Conservation (phyloP, 2,797 vertebrate genomes). For the Loriculus beryllinus region DNA sequence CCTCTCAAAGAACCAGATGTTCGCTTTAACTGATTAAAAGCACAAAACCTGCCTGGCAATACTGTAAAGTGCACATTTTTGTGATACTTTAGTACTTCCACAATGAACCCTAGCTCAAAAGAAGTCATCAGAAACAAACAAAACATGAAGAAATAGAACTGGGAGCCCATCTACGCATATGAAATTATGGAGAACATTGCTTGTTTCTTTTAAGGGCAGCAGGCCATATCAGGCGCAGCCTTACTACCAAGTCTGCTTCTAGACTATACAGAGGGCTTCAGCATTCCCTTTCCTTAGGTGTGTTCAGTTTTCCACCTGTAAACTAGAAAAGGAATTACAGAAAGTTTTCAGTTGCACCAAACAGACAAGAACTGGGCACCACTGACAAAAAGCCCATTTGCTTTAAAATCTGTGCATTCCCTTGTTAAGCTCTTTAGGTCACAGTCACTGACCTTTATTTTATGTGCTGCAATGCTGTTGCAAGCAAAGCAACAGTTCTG, state of each 20-base stretch:
- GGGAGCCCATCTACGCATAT: rapidly evolving
- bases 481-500: neutral
- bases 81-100: neutral
- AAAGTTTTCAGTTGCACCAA: neutral
- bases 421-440: neutral
- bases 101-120: neutral
- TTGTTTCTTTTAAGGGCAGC: neutral
- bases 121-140: neutral
- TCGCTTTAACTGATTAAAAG: neutral
- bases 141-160: neutral
- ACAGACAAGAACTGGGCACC: neutral
- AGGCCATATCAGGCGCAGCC: neutral
- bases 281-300: neutral
- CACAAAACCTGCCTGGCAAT: neutral
- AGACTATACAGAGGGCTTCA: neutral
- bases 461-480: neutral
- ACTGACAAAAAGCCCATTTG: neutral
- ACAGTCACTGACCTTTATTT: neutral
- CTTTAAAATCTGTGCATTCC: neutral
- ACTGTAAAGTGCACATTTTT: neutral
- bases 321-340: neutral
- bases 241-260: neutral
- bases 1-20: neutral
- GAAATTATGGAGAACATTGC: neutral
- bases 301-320: neutral